Conservation (phyloP, 1,140 invertebrate genomes). For the Carposina sasakii region DNA sequence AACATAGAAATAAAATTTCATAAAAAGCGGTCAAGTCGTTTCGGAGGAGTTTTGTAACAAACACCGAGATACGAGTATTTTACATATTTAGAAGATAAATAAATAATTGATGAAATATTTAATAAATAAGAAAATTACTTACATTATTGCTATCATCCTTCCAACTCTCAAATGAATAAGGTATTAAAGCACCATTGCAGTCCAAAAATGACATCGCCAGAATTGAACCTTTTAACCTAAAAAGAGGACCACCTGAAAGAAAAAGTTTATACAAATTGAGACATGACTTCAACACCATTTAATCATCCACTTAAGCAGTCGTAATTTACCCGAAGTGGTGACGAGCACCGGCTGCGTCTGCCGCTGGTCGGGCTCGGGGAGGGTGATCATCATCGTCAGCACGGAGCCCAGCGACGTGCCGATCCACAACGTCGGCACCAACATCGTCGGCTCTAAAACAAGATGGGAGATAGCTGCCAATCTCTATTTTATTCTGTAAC, state of each 20-base stretch:
- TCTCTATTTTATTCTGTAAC: background rate
- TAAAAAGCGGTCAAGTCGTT: no score
- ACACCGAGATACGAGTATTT: no score
- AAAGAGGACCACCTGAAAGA: slow-evolving; percentile 87
- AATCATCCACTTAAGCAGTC: no score
- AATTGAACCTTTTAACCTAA: slow-evolving; percentile 95
- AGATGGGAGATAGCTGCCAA: no score
- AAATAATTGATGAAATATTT: no score
- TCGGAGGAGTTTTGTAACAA: no score
- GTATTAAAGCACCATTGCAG: slow-evolving; percentile 90
- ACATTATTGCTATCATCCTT: slow-evolving; percentile 82
- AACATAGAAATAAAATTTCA: no score
- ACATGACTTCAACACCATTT: no score
- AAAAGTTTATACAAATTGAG: slow-evolving; percentile 18
- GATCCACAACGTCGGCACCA: slow-evolving; percentile 93
- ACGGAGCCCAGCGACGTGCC: slow-evolving; percentile 96
- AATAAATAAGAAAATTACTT: slow-evolving; percentile 30
- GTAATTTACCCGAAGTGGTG: slow-evolving; percentile 85
- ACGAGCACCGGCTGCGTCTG: slow-evolving; percentile 91
- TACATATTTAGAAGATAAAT: no score
- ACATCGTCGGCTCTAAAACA: slow-evolving; percentile 79
- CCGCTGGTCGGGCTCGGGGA: slow-evolving; percentile 87
- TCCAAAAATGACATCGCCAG: slow-evolving; percentile 96
- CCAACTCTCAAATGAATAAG: slow-evolving; percentile 90
- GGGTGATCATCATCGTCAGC: slow-evolving; percentile 90